A percentile compares a stretch with the other conserved stretches of the same genome.
phyloP scores from a whole-genome alignment of 1,140 invertebrate species.

The Nixonia krombeini region DNA sequence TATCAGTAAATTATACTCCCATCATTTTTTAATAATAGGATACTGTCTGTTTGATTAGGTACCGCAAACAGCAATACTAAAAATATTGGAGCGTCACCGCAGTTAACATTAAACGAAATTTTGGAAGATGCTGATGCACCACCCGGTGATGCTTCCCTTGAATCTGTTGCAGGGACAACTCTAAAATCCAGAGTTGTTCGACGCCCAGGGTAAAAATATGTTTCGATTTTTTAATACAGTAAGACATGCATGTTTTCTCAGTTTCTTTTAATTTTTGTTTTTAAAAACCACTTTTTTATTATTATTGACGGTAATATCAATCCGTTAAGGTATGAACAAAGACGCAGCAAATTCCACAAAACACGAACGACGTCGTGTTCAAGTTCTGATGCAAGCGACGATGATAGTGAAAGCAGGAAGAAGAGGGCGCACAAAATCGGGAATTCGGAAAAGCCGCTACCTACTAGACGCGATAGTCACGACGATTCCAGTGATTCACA shows the following conservation, averaged over 20 bases:
- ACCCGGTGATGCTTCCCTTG: slow-evolving; percentile 23
- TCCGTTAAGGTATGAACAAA: slow-evolving; percentile 73
- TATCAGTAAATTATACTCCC: too few species aligned
- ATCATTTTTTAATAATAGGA: background rate
- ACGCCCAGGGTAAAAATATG: slow-evolving; percentile 47
- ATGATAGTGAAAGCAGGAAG: slow-evolving; percentile 87
- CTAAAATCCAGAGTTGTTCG: slow-evolving; percentile 58
- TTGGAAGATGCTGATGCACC: slow-evolving; percentile 77
- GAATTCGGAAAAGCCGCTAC: slow-evolving; percentile 73
- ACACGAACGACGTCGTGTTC: slow-evolving; percentile 88
- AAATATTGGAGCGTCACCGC: slow-evolving; percentile 56
- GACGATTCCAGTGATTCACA: slow-evolving; percentile 85
- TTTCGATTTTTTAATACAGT: too few species aligned
- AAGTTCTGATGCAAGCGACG: slow-evolving; percentile 91
- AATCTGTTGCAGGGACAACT: slow-evolving; percentile 27
- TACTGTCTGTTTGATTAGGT: slow-evolving; percentile 11
- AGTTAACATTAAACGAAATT: slow-evolving; percentile 80
- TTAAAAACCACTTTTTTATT: too few species aligned
- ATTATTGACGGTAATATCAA: too few species aligned
- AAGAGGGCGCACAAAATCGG: slow-evolving; percentile 82
- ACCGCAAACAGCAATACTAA: slow-evolving; percentile 53
- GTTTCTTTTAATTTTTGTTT: too few species aligned
- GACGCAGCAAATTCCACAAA: slow-evolving; percentile 81
- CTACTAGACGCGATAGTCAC: slow-evolving; percentile 79
- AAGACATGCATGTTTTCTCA: too few species aligned